Evolutionary conservation across 1,140 invertebrate species (phyloP).

Genomic region (Theocolax elegans): DNA sequence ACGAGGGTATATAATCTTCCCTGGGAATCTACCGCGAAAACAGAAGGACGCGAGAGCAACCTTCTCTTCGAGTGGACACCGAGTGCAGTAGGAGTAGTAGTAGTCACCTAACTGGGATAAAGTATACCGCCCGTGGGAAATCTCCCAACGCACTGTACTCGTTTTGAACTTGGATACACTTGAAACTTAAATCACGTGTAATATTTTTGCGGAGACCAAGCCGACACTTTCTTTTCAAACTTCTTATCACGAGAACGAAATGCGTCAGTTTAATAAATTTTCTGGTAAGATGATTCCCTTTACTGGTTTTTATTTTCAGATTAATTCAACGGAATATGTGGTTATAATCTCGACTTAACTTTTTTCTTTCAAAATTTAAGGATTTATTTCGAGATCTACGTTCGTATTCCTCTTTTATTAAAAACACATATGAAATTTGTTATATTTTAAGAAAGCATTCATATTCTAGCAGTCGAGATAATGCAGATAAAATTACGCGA

Average conservation of each 20-base stretch:
- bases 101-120: slow-evolving; percentile 55
- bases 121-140: slow-evolving; percentile 63
- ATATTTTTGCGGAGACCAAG: slow-evolving; percentile 24
- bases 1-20: not conserved
- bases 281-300: too few relatives aligned
- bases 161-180: slow-evolving; percentile 34
- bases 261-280: too few relatives aligned
- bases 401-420: too few relatives aligned
- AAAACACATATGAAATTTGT: too few relatives aligned
- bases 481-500: too few relatives aligned
- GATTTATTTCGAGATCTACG: too few relatives aligned
- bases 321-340: too few relatives aligned
- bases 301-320: too few relatives aligned
- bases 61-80: not conserved
- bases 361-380: too few relatives aligned
- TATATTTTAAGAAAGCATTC: too few relatives aligned
- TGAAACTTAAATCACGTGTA: slow-evolving; percentile 29
- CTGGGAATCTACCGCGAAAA: not conserved
- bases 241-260: not conserved
- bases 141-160: slow-evolving; percentile 56
- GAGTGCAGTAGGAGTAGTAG: not conserved
- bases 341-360: too few relatives aligned
- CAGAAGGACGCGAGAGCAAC: not conserved
- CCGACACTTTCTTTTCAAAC: not conserved
- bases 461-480: too few relatives aligned